These are phyloP conservation scores for Caenorhabditis drosophilae DNA, from an alignment of 2,888 invertebrate genomes.

Conservation along the genomic window DNA sequence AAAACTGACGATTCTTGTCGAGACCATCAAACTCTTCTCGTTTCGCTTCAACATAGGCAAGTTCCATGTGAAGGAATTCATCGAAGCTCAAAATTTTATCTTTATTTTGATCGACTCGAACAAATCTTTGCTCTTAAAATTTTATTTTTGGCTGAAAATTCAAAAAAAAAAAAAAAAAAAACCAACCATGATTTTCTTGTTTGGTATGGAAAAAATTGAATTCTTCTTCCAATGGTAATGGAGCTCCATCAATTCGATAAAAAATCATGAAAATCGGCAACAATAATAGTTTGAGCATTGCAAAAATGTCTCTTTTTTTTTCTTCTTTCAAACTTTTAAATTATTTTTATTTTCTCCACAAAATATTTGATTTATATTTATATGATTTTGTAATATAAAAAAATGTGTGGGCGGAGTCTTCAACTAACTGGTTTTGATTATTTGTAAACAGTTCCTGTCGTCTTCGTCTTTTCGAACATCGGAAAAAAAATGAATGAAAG, in stretches of 20 bases:
- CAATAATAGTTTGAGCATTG: no score
- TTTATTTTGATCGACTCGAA: slow-evolving; percentile 55
- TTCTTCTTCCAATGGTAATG: slow-evolving; percentile 27
- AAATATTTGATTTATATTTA: no score
- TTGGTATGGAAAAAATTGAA: slow-evolving; percentile 41
- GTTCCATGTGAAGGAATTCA: slow-evolving; percentile 64
- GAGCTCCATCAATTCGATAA: not conserved
- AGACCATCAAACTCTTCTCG: slow-evolving; percentile 61
- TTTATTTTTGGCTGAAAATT: not conserved
- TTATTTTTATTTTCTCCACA: no score
- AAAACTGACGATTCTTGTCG: slow-evolving; percentile 51
- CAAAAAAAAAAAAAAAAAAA: not conserved
- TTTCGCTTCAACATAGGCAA: slow-evolving; percentile 61
- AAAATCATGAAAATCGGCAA: no score
- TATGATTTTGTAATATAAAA: no score
- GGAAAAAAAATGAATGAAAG: no score
- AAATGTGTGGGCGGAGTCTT: no score
- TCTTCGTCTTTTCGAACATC: no score
- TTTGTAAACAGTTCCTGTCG: no score
- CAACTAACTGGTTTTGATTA: no score
- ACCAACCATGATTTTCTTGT: slow-evolving; percentile 42
- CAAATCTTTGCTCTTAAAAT: slow-evolving; percentile 56
- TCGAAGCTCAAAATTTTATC: slow-evolving; percentile 56
- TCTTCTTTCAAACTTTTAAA: no score
- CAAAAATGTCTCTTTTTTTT: no score